Percentiles rank a stretch among this genome's conserved stretches.
Conservation (phyloP, 2,797 vertebrate species). For the Cirrhinus mrigala region DNA sequence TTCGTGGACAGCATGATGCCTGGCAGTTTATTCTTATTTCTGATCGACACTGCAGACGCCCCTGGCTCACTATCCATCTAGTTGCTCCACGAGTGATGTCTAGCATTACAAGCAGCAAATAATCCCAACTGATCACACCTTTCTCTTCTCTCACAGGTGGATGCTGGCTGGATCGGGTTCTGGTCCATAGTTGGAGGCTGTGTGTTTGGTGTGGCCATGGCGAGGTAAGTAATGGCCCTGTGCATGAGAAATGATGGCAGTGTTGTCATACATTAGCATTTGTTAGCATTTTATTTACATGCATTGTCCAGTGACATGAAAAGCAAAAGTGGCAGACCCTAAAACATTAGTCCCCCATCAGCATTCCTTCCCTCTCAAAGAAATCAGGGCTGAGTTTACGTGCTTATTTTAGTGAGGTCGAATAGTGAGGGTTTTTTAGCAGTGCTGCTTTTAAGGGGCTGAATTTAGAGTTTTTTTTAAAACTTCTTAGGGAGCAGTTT, state of each 20-base stretch:
- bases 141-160: slow-evolving; percentile 80
- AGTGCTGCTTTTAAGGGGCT: not conserved
- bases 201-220: slow-evolving; percentile 94
- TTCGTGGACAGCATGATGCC: slow-evolving; percentile 37
- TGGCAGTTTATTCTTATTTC: slow-evolving; percentile 46
- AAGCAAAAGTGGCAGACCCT: not conserved
- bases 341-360: not conserved
- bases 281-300: not conserved
- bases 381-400: not conserved
- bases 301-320: not conserved
- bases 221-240: slow-evolving; percentile 81
- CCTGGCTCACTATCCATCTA: slow-evolving; percentile 17
- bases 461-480: not conserved
- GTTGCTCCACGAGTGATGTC: slow-evolving; percentile 37
- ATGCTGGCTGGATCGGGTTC: slow-evolving; percentile 99
- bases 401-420: not conserved
- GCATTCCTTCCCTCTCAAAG: not conserved
- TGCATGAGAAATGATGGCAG: not conserved
- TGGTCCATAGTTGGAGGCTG: slow-evolving; percentile 96
- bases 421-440: not conserved
- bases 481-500: not conserved
- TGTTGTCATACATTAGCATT: not conserved
- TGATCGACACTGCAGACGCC: slow-evolving; percentile 42
- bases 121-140: slow-evolving; percentile 13
- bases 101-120: slow-evolving; percentile 53